Conservation (phyloP, 2,888 invertebrate genomes). For the Thyatira batis region DNA sequence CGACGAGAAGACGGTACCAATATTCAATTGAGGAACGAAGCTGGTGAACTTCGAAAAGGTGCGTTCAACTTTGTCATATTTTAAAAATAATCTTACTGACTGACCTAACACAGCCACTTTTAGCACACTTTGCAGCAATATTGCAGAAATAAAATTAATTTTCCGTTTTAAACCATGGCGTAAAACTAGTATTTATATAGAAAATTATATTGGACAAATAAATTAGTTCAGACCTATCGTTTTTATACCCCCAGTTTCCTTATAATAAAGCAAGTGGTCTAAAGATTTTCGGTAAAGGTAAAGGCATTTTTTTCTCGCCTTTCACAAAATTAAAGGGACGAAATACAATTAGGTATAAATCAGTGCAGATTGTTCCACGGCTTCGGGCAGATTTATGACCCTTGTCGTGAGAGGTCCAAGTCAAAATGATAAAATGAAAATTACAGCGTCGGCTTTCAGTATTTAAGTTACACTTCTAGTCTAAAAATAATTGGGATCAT, state of each 20-base stretch:
- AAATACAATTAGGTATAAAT: constrained; percentile 5
- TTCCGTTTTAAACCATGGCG: too few species aligned
- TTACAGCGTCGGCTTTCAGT: constrained; percentile 9
- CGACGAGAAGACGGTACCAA: constrained; percentile 83
- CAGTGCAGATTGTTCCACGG: constrained; percentile 7
- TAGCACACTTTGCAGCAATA: too few species aligned
- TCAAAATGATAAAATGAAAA: constrained; percentile 28
- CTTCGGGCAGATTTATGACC: constrained; percentile 18
- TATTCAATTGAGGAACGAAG: constrained; percentile 76
- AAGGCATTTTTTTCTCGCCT: not conserved
- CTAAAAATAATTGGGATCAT: not conserved
- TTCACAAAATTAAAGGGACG: constrained; percentile 3
- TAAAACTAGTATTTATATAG: too few species aligned
- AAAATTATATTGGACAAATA: too few species aligned
- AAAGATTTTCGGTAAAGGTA: not conserved
- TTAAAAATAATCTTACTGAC: not conserved
- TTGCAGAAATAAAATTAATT: too few species aligned
- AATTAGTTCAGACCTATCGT: too few species aligned
- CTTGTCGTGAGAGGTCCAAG: constrained; percentile 15
- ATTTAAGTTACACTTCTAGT: constrained; percentile 1
- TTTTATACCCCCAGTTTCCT: too few species aligned
- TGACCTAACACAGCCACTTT: too few species aligned
- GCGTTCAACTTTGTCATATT: constrained; percentile 7
- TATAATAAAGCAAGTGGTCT: not conserved
- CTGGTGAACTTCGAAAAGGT: constrained; percentile 74